Base-by-base conservation (phyloP, 2,797 vertebrate genomes). In the Arrhamphus sclerolepis region DNA sequence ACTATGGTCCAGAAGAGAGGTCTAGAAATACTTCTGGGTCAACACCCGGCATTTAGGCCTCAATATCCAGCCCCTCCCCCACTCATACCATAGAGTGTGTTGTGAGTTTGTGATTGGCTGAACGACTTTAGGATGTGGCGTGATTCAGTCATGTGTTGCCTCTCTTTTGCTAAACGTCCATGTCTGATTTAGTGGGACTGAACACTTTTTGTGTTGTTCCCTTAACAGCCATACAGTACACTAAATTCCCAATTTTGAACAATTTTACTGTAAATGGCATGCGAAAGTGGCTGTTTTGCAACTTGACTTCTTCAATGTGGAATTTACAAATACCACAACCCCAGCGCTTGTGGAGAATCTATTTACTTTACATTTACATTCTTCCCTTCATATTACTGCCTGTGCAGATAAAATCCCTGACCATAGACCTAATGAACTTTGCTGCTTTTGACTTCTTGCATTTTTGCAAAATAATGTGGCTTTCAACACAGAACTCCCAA, bases 11-110 rank as follows among this genome's bases (percentile, higher is more conserved):
- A 51, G 44, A n/a, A 47, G 24, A 75, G 66, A 77, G 44, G 67
- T 89, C 86, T 91, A 88, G 81, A 85, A 87, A 77, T 82, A 85
- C 89, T 90, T 86, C 60, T 63, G 62, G 49, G 82, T 84, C 26
- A 51, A 79, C 26, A 54, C 68, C 55, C 46, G 0, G 40, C 20
- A 65, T 71, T 80, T 75, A 55, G 56, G 19, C 58, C 47, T 76
- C 51, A 48, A 58, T 44, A 6, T 77, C 71, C 52, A 61, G 26
- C 47, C 42, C 62, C 57, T 66, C 34, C 28, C 73, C 72, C 21
- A 54, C 61, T 50, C 38, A 26, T 66, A 43, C 69, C 70, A 72
- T 46, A 46, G 57, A 66, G 52, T 0, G 6, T 31, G 66, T 18
- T 20, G 14, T 43, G 29, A 18, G 18, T 20, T 19, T 77, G 58